These are phyloP conservation scores for Microcebus tavaratra DNA, from an alignment of 2,113 vertebrate genomes.

Conservation along the genomic window DNA sequence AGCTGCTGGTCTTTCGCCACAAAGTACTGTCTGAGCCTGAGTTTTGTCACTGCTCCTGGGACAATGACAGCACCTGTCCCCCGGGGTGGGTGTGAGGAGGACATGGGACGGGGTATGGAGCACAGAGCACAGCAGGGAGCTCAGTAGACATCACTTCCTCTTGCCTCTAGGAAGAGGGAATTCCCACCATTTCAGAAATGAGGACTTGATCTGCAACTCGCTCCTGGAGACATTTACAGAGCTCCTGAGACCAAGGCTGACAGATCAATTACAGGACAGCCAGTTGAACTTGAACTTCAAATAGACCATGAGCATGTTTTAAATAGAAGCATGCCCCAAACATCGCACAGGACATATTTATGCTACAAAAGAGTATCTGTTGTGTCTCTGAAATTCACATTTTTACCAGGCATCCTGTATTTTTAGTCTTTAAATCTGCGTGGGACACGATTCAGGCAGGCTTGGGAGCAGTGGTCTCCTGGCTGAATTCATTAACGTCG, in stretches of 20 bases:
- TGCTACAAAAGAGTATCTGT: neutral
- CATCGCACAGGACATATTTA: neutral
- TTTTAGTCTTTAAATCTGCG: neutral
- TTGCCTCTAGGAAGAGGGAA: neutral
- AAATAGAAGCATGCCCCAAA: neutral
- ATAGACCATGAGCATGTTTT: neutral
- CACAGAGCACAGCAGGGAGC: neutral
- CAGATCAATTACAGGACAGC: neutral
- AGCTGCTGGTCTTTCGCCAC: neutral
- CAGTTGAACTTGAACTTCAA: conserved; percentile 34
- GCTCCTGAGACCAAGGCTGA: neutral
- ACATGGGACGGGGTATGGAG: neutral
- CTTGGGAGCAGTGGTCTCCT: neutral
- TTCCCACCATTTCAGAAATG: neutral
- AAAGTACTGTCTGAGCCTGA: neutral
- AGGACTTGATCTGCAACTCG: neutral
- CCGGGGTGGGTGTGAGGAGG: neutral
- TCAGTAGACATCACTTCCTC: neutral
- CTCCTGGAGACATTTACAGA: neutral
- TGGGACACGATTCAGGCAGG: neutral
- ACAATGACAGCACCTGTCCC: neutral
- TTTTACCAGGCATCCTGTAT: neutral
- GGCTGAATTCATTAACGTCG: neutral
- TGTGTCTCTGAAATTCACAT: neutral
- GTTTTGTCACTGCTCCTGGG: neutral